Conservation (phyloP, 1,140 invertebrate genomes). For the Battus philenor region DNA sequence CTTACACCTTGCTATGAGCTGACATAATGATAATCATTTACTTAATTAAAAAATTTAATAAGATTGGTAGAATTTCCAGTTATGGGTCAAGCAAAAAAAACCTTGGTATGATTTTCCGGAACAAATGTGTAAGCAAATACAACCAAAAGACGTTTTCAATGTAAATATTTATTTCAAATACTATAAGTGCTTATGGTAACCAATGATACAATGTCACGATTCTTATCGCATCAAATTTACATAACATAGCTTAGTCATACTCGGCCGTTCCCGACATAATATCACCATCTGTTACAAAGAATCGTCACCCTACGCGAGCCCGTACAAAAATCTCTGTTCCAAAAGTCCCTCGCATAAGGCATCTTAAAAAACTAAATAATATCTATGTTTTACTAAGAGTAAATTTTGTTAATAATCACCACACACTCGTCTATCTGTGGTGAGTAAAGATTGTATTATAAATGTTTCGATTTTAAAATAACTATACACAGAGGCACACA, state of each 20-base stretch:
- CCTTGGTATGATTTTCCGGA: not conserved
- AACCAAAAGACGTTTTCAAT: conserved; percentile 37
- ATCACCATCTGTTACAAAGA: conserved; percentile 51
- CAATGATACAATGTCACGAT: conserved; percentile 69
- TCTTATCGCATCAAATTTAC: conserved; percentile 46
- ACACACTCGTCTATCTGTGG: conserved; percentile 27
- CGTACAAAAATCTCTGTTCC: conserved; percentile 20
- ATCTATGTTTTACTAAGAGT: conserved; percentile 38
- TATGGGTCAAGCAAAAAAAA: no score
- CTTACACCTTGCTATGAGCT: no score
- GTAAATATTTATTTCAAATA: conserved; percentile 76
- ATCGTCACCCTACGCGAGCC: conserved; percentile 35
- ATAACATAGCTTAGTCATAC: conserved; percentile 41
- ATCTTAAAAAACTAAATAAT: conserved; percentile 56
- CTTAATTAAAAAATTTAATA: no score
- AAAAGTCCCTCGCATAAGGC: conserved; percentile 35
- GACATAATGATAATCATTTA: no score
- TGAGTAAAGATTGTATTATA: conserved; percentile 29
- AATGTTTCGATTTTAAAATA: conserved; percentile 27
- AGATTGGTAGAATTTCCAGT: no score
- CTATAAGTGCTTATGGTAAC: conserved; percentile 73
- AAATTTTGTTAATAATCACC: conserved; percentile 37
- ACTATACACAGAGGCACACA: conserved; percentile 71
- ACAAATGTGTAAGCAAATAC: conserved; percentile 13
- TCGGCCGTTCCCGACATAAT: conserved; percentile 25